Conservation (phyloP, 2,888 invertebrate species). For the Cephus nigrinus region DNA sequence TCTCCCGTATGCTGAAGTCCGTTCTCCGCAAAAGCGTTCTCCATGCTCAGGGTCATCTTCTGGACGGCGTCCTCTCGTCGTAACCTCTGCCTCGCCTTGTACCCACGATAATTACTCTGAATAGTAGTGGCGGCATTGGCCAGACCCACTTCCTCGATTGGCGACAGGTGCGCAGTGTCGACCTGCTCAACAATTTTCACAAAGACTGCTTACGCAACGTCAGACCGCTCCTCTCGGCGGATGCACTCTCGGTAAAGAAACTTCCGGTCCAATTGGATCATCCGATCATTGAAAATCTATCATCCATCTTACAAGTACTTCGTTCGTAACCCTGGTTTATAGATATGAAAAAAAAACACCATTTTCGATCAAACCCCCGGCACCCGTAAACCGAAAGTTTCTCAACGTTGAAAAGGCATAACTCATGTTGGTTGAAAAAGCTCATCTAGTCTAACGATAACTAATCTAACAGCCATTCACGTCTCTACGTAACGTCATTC, state of each 20-base stretch:
- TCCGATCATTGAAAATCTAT: not conserved
- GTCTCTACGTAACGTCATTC: not conserved
- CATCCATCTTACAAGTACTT: not conserved
- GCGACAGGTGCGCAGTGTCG: constrained; percentile 21
- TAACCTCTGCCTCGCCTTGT: constrained; percentile 45
- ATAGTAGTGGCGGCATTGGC: constrained; percentile 37
- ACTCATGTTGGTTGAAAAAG: not conserved
- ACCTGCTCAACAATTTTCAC: constrained; percentile 25
- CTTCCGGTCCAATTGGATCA: not conserved
- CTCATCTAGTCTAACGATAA: not conserved
- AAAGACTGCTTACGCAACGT: constrained; percentile 10
- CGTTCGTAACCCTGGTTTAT: not conserved
- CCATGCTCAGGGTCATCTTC: constrained; percentile 41
- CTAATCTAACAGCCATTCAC: not conserved
- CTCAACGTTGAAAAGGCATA: not conserved
- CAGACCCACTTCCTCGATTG: constrained; percentile 25
- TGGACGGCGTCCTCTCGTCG: constrained; percentile 52
- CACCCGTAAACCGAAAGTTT: not conserved
- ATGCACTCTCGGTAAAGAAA: not conserved
- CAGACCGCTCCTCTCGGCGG: not conserved
- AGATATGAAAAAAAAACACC: not conserved
- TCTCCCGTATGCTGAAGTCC: constrained; percentile 60
- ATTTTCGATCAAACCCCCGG: not conserved
- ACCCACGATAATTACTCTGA: constrained; percentile 43
- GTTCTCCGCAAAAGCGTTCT: constrained; percentile 39